Evolutionary conservation across 2,888 invertebrate species (phyloP).

Genomic region (Oxytorus armatus): DNA sequence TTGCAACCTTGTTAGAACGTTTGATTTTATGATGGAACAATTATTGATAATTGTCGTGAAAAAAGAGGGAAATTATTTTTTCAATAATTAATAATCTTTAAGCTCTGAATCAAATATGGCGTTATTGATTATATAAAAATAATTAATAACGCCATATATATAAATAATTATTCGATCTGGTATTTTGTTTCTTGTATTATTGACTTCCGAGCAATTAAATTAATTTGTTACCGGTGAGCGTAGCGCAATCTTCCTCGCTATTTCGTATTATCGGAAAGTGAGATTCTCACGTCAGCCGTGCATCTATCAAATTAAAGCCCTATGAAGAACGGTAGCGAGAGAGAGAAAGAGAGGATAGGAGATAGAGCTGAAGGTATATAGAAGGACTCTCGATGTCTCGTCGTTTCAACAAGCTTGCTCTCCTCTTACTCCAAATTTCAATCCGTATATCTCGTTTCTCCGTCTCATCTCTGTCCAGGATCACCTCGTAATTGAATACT

Average conservation of each 20-base stretch:
- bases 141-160: neutral
- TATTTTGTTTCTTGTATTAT: conserved; percentile 14
- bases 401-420: conserved; percentile 63
- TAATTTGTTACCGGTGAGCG: conserved; percentile 41
- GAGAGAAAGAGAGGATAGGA: neutral
- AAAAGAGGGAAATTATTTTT: too few relatives aligned
- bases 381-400: conserved; percentile 45
- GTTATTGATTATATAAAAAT: neutral
- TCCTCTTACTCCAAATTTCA: conserved; percentile 45
- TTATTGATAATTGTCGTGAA: too few relatives aligned
- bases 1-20: neutral
- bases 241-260: conserved; percentile 51
- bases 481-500: conserved; percentile 55
- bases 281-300: conserved; percentile 36
- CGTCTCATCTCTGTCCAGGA: conserved; percentile 16
- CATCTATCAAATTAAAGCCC: conserved; percentile 54
- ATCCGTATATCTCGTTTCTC: conserved; percentile 27
- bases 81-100: neutral
- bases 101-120: neutral
- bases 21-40: too few relatives aligned
- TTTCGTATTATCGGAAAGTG: conserved; percentile 49
- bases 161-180: conserved; percentile 20
- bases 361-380: conserved; percentile 27
- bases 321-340: conserved; percentile 1
- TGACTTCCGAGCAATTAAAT: conserved; percentile 54